A percentile compares a stretch with the other conserved stretches of the same genome.
Evolutionary conservation across 2,888 invertebrate species (phyloP).

Genomic region (Caenorhabditis sp.): DNA sequence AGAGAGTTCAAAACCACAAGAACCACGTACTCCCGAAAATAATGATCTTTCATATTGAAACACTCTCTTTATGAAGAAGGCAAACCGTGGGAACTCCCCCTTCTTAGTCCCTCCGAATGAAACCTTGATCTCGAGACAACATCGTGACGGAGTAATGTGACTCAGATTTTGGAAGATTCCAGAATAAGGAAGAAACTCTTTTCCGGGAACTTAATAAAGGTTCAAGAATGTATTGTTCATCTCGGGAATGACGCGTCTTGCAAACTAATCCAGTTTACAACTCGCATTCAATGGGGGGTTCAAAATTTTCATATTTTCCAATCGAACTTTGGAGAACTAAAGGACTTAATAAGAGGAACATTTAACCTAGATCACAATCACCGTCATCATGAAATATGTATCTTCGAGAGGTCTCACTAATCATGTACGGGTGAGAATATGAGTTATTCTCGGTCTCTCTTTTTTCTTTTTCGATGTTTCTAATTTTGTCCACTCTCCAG

Average conservation of each 20-base stretch:
- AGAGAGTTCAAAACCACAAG: neutral
- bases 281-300: too few relatives aligned
- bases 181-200: neutral
- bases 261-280: conserved; percentile 14
- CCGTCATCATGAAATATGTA: conserved; percentile 1
- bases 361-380: neutral
- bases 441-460: neutral
- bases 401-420: neutral
- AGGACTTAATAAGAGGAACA: too few relatives aligned
- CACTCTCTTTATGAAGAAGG: neutral
- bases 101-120: conserved; percentile 3
- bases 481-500: conserved; percentile 24
- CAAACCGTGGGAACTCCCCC: conserved; percentile 27
- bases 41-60: conserved; percentile 36
- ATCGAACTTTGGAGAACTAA: too few relatives aligned
- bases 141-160: conserved; percentile 39
- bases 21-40: neutral
- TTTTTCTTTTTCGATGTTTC: conserved; percentile 8
- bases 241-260: conserved; percentile 18
- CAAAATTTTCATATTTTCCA: too few relatives aligned
- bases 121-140: conserved; percentile 25
- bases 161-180: conserved; percentile 15
- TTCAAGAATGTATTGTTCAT: conserved; percentile 7
- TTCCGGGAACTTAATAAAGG: conserved; percentile 4
- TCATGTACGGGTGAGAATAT: neutral